These are phyloP conservation scores for Acrocephalus scirpaceus DNA, from an alignment of 2,797 vertebrate species.

Conservation along the genomic window DNA sequence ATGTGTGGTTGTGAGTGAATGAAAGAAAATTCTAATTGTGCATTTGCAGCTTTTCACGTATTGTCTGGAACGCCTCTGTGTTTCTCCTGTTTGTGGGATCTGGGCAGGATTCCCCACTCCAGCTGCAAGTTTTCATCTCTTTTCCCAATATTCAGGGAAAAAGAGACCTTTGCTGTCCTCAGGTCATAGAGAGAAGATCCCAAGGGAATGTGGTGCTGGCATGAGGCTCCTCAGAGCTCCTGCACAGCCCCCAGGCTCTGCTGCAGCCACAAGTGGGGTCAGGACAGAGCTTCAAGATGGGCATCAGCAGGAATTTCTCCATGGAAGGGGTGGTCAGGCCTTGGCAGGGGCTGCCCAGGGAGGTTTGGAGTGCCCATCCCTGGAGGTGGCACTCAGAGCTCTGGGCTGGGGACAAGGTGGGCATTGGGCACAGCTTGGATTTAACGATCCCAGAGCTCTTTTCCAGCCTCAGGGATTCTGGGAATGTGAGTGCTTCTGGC, in stretches of 20 bases:
- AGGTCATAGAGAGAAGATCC: neutral
- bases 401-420: neutral
- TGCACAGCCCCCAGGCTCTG: neutral
- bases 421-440: fast-evolving
- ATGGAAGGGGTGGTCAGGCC: neutral
- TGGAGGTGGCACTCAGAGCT: neutral
- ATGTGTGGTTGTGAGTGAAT: neutral
- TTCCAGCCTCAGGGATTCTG: neutral
- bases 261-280: neutral
- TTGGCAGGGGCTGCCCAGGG: neutral
- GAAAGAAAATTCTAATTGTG: neutral
- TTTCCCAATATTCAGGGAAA: fast-evolving
- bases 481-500: neutral
- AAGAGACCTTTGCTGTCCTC: fast-evolving
- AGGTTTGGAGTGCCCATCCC: neutral
- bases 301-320: neutral
- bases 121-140: neutral
- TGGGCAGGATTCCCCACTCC: neutral
- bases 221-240: neutral
- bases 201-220: neutral
- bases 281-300: neutral
- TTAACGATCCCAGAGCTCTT: fast-evolving
- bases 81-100: fast-evolving
- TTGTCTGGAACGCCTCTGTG: neutral
- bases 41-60: neutral